Base-by-base conservation (phyloP, 2,888 invertebrate genomes). In the Trypoxylon attenuatum region DNA sequence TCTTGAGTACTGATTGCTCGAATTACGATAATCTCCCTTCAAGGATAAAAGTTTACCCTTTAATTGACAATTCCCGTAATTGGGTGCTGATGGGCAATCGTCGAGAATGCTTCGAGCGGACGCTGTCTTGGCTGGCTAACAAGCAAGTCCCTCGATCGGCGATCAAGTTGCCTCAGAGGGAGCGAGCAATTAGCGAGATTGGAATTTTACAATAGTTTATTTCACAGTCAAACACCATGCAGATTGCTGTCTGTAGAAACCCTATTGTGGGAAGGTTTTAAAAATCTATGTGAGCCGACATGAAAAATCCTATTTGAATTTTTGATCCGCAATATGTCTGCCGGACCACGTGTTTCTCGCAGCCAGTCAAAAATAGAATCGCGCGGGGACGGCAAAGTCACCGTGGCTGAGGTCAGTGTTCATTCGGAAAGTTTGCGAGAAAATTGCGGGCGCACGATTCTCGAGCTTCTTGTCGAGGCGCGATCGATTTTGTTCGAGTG, bases 291-390 rank as follows among this genome's bases (percentile, higher is more conserved):
- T 42, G n/a, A 19, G 18, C 19, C 4, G 19, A n/a, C 18, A 18
- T n/a, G 38, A 15, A 2, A 2, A 33, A 10, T 19, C 15, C 8
- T 42, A 19, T 42, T 6, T 38, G 43, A 58, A 54, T 65, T 61
- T 8, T 43, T n/a, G n/a, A n/a, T n/a, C 13, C 52, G 5, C 27
- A 54, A 57, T 29, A 56, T 47, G 66, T 63, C 62, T 22, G 18
- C 46, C 5, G 16, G 6, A 38, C 52, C 71, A 71, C 71, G 71
- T 71, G 71, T 10, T 45, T 39, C 38, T 46, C 54, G 33, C 39
- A 13, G 33, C 16, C 13, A 42, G 45, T 46, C 62, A 49, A 39
- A 70, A 71, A 71, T 70, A 71, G 59, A 62, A 43, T 5, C 21
- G 16, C 33, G 45, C 39, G 27, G 58, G 42, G 51, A 19, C 46